These are phyloP conservation scores for Ataeniobius toweri DNA, from an alignment of 2,797 vertebrate species.

Conservation along the genomic window DNA sequence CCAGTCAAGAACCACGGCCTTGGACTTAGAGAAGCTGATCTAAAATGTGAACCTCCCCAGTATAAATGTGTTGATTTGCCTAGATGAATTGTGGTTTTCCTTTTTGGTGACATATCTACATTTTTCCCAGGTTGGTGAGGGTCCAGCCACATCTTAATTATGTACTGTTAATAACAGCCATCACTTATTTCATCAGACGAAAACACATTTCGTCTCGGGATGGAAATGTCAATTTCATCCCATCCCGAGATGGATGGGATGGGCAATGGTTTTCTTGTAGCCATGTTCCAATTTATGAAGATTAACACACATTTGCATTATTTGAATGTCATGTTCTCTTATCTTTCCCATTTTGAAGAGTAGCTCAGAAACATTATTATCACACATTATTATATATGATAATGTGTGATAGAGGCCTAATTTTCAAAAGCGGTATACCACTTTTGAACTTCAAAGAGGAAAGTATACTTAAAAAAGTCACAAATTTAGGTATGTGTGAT, in stretches of 20 bases:
- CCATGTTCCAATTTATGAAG: not conserved
- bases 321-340: not conserved
- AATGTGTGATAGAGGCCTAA: too few species aligned
- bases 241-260: not conserved
- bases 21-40: too few species aligned
- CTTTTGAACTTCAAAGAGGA: not conserved
- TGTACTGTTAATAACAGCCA: not conserved
- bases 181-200: not conserved
- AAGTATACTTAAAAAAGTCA: not conserved
- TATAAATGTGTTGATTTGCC: too few species aligned
- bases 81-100: too few species aligned
- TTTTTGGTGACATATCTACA: too few species aligned
- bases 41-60: too few species aligned
- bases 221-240: too few species aligned
- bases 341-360: not conserved
- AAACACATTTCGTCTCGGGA: not conserved
- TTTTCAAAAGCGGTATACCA: not conserved
- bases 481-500: too few species aligned
- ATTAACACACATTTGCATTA: not conserved
- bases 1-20: too few species aligned
- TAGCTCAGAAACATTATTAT: not conserved
- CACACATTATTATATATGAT: too few species aligned
- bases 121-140: too few species aligned
- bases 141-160: not conserved
- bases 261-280: not conserved